Percentiles rank a stretch among this genome's conserved stretches.
Conservation (phyloP, 2,113 vertebrate genomes). For the Bagarius yarrelli region DNA sequence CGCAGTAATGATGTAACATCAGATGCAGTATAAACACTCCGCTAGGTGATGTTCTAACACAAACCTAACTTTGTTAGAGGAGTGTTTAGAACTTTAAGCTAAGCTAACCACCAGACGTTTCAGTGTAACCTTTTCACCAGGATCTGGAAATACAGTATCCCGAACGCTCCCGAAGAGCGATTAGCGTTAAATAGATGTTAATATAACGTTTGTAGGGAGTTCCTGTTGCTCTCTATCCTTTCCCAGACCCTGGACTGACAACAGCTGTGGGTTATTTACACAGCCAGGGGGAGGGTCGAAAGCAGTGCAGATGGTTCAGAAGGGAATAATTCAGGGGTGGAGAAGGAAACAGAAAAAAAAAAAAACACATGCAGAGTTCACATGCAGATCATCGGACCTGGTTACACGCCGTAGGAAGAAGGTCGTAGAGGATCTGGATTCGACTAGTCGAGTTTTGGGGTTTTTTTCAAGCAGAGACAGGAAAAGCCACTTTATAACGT, state of each 20-base stretch:
- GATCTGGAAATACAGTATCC: not conserved
- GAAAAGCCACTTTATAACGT: constrained; percentile 9
- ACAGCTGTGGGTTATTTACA: constrained; percentile 57
- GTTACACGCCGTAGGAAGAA: not conserved
- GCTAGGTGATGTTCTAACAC: not conserved
- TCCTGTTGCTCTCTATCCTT: constrained; percentile 20
- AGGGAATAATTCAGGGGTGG: constrained; percentile 40
- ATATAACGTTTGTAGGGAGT: not conserved
- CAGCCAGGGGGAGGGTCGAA: constrained; percentile 48
- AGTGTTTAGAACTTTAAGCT: not conserved
- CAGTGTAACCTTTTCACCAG: not conserved
- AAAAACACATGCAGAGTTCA: constrained; percentile 31
- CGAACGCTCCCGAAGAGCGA: not conserved
- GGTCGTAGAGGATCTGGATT: not conserved
- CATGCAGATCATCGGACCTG: constrained; percentile 26
- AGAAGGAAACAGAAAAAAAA: constrained; percentile 26
- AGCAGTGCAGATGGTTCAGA: constrained; percentile 43
- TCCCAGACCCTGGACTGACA: constrained; percentile 42
- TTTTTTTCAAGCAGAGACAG: not conserved
- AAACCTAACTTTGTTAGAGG: not conserved
- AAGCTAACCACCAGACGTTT: not conserved
- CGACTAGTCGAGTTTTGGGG: not conserved
- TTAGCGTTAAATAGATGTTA: not conserved
- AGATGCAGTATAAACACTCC: not conserved
- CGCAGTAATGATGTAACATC: too few species aligned